A percentile compares a stretch with the other conserved stretches of the same genome.
Conservation (phyloP, 1,140 invertebrate genomes). For the Marisa cornuarietis region DNA sequence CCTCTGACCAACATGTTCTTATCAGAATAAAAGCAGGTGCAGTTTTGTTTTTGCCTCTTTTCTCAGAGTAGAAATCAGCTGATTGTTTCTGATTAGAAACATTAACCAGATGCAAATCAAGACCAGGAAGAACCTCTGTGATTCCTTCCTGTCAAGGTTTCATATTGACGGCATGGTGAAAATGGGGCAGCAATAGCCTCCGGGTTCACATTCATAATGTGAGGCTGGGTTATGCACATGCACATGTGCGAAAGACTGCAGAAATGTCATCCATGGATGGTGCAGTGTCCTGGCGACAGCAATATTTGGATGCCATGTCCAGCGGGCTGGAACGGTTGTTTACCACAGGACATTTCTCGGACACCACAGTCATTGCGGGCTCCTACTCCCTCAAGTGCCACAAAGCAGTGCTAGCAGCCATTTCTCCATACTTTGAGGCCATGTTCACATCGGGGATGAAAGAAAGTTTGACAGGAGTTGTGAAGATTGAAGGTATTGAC, state of each 20-base stretch:
- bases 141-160: not conserved
- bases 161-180: not conserved
- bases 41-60: too few relatives aligned
- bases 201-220: not conserved
- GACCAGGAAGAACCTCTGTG: not conserved
- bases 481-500: constrained; percentile 55
- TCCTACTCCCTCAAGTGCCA: constrained; percentile 49
- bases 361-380: constrained; percentile 47
- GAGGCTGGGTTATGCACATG: not conserved
- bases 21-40: too few relatives aligned
- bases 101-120: not conserved
- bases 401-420: constrained; percentile 51
- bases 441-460: constrained; percentile 60
- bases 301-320: constrained; percentile 51
- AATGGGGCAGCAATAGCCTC: not conserved
- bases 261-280: constrained; percentile 26
- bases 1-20: too few relatives aligned
- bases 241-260: not conserved
- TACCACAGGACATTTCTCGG: constrained; percentile 44
- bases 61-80: too few relatives aligned
- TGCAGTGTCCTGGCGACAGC: constrained; percentile 32
- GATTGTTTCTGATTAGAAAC: not conserved
- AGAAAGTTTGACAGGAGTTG: constrained; percentile 53
- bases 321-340: constrained; percentile 45
- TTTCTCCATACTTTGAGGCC: constrained; percentile 56